Percentiles rank a stretch among this genome's conserved stretches.
Conservation (phyloP, 2,888 invertebrate genomes). For the Chrysodeixis includens region DNA sequence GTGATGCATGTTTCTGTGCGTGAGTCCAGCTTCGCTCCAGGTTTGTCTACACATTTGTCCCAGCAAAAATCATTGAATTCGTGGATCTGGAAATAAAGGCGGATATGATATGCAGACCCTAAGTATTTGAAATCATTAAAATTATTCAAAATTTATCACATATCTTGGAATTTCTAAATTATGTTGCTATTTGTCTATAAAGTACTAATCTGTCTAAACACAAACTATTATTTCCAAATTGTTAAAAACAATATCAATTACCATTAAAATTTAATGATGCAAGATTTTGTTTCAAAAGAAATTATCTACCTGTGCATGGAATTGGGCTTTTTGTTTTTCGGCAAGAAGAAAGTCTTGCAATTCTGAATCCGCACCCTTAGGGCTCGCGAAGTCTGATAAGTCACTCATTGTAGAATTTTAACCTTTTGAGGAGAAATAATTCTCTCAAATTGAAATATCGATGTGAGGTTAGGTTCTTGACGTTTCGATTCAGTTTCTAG, state of each 20-base stretch:
- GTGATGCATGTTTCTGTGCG: conserved; percentile 96
- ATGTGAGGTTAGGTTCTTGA: conserved; percentile 35
- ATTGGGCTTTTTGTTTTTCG: conserved; percentile 96
- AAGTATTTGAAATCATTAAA: not conserved
- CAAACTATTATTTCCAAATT: no score
- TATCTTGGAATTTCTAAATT: no score
- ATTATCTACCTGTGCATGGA: conserved; percentile 94
- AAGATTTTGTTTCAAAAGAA: conserved; percentile 18
- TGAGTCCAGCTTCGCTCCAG: conserved; percentile 95
- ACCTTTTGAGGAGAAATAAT: conserved; percentile 12
- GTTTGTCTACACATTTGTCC: conserved; percentile 98
- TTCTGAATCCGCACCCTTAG: conserved; percentile 91
- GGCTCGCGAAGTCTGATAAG: conserved; percentile 77
- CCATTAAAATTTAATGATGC: conserved; percentile 24
- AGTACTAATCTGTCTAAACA: no score
- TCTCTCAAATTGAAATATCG: not conserved
- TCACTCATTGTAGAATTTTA: conserved; percentile 71
- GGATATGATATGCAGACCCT: not conserved
- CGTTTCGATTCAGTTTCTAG: conserved; percentile 13
- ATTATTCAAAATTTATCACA: no score
- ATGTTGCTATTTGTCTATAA: no score
- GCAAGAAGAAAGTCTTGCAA: conserved; percentile 95
- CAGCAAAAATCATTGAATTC: conserved; percentile 98
- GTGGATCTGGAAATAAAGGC: conserved; percentile 91
- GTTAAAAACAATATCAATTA: no score